These are phyloP conservation scores for Zeugodacus cucurbitae DNA, from an alignment of 1,140 invertebrate genomes.

Conservation along the genomic window DNA sequence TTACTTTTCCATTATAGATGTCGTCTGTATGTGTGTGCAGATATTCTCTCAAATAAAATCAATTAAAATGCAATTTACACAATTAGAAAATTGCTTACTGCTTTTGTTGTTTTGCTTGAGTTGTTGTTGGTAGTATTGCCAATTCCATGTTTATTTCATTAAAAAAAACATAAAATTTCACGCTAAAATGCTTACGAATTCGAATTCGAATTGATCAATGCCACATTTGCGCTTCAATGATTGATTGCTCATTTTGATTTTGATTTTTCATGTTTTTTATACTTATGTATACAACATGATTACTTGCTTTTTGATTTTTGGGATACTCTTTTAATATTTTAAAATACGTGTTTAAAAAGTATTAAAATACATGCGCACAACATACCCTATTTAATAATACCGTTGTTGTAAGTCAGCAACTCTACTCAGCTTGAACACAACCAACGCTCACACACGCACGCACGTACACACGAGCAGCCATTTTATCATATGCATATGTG, in stretches of 20 bases:
- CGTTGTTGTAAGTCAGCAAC: not conserved
- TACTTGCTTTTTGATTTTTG: not conserved
- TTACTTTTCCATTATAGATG: not conserved
- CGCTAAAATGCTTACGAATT: not conserved
- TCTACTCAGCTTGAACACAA: not conserved
- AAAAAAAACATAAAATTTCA: not conserved
- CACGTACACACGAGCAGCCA: not conserved
- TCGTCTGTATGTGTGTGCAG: not conserved
- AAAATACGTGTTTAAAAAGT: slow-evolving; percentile 38
- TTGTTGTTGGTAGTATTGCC: slow-evolving; percentile 15
- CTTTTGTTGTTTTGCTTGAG: slow-evolving; percentile 10
- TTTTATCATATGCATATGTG: too few species aligned
- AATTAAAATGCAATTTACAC: slow-evolving; percentile 15
- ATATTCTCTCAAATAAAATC: not conserved
- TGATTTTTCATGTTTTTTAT: not conserved
- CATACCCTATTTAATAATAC: not conserved
- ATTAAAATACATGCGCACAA: not conserved
- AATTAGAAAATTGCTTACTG: not conserved
- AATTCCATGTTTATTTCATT: slow-evolving; percentile 15
- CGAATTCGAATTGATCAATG: not conserved
- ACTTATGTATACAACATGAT: not conserved
- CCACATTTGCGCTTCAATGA: not conserved
- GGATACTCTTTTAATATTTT: not conserved
- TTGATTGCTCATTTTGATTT: not conserved
- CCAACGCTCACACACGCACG: not conserved